Conservation (phyloP, 2,888 invertebrate genomes). For the Apomyelois bistriatella region DNA sequence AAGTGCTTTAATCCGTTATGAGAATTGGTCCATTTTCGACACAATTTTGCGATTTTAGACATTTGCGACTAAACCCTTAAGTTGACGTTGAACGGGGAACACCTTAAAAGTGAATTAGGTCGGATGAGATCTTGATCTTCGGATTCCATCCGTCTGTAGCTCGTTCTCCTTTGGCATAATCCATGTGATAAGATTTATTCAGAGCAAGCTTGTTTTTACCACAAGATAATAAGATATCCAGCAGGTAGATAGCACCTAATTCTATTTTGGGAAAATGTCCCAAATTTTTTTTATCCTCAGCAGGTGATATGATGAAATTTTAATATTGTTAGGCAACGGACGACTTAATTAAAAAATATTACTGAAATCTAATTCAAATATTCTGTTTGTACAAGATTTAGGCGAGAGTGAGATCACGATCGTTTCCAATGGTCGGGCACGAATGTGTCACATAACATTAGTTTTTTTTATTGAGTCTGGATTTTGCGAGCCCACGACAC, state of each 20-base stretch:
- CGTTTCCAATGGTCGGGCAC: background rate
- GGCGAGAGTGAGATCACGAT: background rate
- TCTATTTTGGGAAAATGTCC: too few relatives aligned
- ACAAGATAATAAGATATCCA: background rate
- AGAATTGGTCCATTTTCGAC: too few relatives aligned
- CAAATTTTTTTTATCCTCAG: too few relatives aligned
- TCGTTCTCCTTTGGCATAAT: background rate
- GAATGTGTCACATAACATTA: too few relatives aligned
- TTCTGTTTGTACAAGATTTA: constrained; percentile 1
- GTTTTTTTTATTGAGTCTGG: too few relatives aligned
- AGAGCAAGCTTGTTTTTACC: background rate
- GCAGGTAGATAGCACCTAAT: too few relatives aligned
- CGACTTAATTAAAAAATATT: background rate
- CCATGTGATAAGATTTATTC: background rate
- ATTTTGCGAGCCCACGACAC: too few relatives aligned
- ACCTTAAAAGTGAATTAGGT: constrained; percentile 34
- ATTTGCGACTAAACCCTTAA: constrained; percentile 17
- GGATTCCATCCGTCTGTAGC: constrained; percentile 20
- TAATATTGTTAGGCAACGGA: background rate
- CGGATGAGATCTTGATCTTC: constrained; percentile 30
- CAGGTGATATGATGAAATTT: constrained; percentile 7
- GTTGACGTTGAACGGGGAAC: constrained; percentile 23
- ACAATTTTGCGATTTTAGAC: too few relatives aligned
- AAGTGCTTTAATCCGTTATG: too few relatives aligned
- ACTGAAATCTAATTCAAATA: background rate